Conservation (phyloP, 2,888 invertebrate genomes). For the Drosophila ochracea region DNA sequence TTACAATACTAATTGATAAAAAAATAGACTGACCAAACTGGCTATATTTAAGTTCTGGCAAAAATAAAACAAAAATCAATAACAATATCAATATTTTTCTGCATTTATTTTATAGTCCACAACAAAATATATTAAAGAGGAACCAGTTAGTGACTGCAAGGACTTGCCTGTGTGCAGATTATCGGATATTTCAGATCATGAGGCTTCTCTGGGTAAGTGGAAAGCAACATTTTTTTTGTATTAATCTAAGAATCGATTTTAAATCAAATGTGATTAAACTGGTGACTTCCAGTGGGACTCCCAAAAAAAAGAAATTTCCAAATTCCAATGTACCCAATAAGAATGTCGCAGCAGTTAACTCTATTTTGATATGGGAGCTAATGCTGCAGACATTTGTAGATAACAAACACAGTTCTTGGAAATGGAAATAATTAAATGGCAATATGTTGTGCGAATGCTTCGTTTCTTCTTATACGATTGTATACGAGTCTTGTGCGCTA, state of each 20-base stretch:
- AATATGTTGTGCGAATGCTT: conserved; percentile 65
- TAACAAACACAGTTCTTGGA: conserved; percentile 80
- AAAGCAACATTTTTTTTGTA: not conserved
- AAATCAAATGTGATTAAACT: not conserved
- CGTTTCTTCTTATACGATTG: conserved; percentile 25
- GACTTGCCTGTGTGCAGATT: conserved; percentile 93
- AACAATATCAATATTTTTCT: not conserved
- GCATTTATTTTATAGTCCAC: conserved; percentile 70
- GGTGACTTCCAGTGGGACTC: not conserved
- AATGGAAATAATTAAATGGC: conserved; percentile 72
- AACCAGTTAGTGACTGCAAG: conserved; percentile 88
- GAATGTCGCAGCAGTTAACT: conserved; percentile 18
- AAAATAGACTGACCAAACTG: not conserved
- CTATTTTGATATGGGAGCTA: conserved; percentile 34
- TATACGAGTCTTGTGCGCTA: conserved; percentile 40
- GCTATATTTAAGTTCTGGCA: not conserved
- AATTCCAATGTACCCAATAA: conserved; percentile 7
- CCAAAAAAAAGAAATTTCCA: not conserved
- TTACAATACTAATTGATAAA: not conserved
- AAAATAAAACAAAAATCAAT: not conserved
- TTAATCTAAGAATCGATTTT: not conserved
- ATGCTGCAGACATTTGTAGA: conserved; percentile 49
- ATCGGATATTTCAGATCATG: conserved; percentile 95
- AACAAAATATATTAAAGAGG: conserved; percentile 83
- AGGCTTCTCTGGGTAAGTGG: conserved; percentile 94